Evolutionary conservation across 2,797 vertebrate species (phyloP).

Genomic region (Lepus oiostolus): DNA sequence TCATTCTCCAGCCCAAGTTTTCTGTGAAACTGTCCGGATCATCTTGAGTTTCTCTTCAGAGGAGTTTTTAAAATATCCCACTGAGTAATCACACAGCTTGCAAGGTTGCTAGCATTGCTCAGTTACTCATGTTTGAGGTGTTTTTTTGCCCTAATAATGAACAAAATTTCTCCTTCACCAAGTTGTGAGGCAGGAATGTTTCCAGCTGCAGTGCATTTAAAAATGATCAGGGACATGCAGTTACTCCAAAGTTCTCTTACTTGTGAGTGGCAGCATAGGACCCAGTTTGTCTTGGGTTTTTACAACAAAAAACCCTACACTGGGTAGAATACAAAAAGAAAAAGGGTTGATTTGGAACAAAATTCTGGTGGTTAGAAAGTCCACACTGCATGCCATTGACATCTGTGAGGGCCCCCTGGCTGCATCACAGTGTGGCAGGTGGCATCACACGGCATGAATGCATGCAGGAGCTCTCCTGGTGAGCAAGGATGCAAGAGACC

Average conservation of each 20-base stretch:
- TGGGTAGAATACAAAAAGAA: neutral
- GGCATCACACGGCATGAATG: neutral
- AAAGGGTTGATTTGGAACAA: neutral
- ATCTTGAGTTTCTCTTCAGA: neutral
- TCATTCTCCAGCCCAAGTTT: constrained; percentile 63
- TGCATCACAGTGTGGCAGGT: neutral
- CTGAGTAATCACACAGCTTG: neutral
- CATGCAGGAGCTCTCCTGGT: neutral
- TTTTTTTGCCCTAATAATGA: constrained; percentile 35
- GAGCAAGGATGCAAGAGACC: neutral
- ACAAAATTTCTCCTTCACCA: neutral
- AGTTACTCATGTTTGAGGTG: neutral
- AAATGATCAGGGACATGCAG: constrained; percentile 28
- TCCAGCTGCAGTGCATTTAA: constrained; percentile 26
- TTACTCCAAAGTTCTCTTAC: constrained; percentile 72
- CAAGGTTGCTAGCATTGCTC: neutral
- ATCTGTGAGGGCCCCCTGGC: neutral
- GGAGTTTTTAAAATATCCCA: constrained; percentile 2
- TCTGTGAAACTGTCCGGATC: neutral
- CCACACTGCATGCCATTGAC: neutral
- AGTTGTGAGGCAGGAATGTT: neutral
- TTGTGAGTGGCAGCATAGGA: constrained; percentile 81
- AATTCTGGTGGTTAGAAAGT: neutral
- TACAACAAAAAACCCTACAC: neutral
- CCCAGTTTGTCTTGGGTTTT: constrained; percentile 16